Base-by-base conservation (phyloP, 2,797 vertebrate species). In the Xyrichtys novacula region DNA sequence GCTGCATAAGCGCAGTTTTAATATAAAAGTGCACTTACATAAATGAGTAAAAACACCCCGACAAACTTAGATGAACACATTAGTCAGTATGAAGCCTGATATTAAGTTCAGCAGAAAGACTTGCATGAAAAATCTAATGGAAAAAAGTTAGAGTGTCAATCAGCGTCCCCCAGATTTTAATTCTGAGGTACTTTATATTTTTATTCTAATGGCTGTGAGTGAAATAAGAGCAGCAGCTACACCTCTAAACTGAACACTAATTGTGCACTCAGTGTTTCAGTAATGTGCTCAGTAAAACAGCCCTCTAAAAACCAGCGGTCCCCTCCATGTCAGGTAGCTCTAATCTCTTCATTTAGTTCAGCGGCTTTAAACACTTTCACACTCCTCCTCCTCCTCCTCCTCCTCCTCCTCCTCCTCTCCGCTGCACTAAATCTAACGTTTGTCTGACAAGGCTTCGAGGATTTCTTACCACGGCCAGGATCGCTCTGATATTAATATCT, bases 401-500 rank as follows among this genome's bases (percentile, higher is more conserved):
- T n/a, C n/a, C n/a, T n/a, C n/a, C n/a, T 62, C 57, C 52, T 39
- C 15, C 23, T 57, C 57, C 64, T 43, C 56, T 50, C 63, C 3
- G 19, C 59, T 17, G 7, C 54, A 34, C 61, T 80, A 74, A 82
- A 84, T 60, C 76, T 66, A 54, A 26, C 72, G 28, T 85, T 83
- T 79, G 72, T 74, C 74, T 73, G 84, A 81, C 66, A 34, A 64
- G 65, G 63, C 76, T 74, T 17, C 23, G 60, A 71, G 36, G 47
- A 57, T 68, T 81, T 72, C 38, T 65, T n/a, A 61, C 71, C 19
- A 2, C 36, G 4, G 46, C 67, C 71, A 32, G 66, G 70, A 80
- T 73, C 73, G 40, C 74, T 83, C 68, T 59, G 46, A 80, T 74
- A 85, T 78, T 84, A 89, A 87, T 88, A 84, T 81, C 61, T 66